Evolutionary conservation across 1,140 invertebrate species (phyloP).

Genomic region (Bilobella aurantiaca): DNA sequence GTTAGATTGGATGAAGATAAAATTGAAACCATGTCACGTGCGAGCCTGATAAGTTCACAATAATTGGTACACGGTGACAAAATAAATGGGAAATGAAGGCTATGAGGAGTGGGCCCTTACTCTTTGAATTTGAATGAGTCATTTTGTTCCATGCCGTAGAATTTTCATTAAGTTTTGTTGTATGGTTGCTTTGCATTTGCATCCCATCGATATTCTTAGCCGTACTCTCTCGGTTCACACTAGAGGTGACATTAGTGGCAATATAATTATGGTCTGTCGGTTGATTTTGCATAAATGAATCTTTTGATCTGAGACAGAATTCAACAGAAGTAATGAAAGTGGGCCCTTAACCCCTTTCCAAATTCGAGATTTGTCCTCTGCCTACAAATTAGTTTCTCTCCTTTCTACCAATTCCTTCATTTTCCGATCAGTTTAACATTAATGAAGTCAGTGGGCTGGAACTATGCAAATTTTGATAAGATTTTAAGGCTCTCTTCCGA

Average conservation of each 20-base stretch:
- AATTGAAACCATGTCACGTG: not conserved
- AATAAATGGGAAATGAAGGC: not conserved
- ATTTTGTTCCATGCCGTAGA: too few relatives aligned
- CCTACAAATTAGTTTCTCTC: not conserved
- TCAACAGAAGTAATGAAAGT: too few relatives aligned
- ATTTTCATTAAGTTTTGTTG: too few relatives aligned
- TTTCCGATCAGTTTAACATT: constrained; percentile 31
- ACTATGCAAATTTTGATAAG: constrained; percentile 22
- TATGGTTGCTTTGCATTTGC: too few relatives aligned
- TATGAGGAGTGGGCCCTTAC: not conserved
- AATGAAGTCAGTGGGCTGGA: constrained; percentile 22
- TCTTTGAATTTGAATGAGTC: not conserved
- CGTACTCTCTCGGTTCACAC: not conserved
- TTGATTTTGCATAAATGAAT: not conserved
- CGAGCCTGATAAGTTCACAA: not conserved
- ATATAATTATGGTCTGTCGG: not conserved
- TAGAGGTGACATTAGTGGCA: not conserved
- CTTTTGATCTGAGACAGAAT: too few relatives aligned
- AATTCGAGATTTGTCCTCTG: not conserved
- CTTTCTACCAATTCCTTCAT: constrained; percentile 22
- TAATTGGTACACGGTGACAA: not conserved
- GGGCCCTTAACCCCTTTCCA: not conserved
- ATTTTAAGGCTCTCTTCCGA: not conserved
- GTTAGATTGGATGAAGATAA: too few relatives aligned
- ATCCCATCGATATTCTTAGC: not conserved